These are phyloP conservation scores for Ormyrus pomaceus DNA, from an alignment of 2,888 invertebrate species.

Conservation along the genomic window DNA sequence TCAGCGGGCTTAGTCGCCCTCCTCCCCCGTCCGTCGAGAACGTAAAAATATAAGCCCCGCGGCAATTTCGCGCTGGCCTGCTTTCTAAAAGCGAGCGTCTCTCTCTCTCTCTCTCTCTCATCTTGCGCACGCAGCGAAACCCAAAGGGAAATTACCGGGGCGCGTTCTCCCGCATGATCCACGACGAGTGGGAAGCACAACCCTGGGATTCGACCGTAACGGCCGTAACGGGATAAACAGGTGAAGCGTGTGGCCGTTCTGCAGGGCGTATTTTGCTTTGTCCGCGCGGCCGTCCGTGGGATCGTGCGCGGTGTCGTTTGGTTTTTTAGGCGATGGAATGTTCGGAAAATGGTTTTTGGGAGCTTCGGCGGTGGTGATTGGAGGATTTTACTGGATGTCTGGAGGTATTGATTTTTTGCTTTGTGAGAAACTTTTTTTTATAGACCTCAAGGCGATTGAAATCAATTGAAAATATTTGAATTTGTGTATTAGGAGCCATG, in stretches of 20 bases:
- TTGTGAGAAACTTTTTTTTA: no score
- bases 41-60: neutral
- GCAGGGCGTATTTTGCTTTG: neutral
- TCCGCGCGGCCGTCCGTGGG: no score
- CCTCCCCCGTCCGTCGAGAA: neutral
- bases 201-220: slow-evolving; percentile 31
- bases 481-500: no score
- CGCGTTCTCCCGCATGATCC: neutral
- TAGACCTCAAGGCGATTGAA: no score
- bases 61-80: neutral
- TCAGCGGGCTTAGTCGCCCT: neutral
- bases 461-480: no score
- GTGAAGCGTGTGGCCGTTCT: slow-evolving; percentile 17
- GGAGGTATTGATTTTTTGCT: no score
- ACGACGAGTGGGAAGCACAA: neutral
- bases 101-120: neutral
- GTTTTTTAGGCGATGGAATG: no score
- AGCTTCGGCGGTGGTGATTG: no score
- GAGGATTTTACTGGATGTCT: no score
- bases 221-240: slow-evolving; percentile 45
- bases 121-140: neutral
- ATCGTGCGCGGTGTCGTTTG: no score
- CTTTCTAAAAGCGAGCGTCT: neutral
- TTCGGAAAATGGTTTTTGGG: no score
- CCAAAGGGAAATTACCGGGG: slow-evolving; percentile 45